These are phyloP conservation scores for Coenobita brevimanus DNA, from an alignment of 1,140 invertebrate species.

Conservation along the genomic window DNA sequence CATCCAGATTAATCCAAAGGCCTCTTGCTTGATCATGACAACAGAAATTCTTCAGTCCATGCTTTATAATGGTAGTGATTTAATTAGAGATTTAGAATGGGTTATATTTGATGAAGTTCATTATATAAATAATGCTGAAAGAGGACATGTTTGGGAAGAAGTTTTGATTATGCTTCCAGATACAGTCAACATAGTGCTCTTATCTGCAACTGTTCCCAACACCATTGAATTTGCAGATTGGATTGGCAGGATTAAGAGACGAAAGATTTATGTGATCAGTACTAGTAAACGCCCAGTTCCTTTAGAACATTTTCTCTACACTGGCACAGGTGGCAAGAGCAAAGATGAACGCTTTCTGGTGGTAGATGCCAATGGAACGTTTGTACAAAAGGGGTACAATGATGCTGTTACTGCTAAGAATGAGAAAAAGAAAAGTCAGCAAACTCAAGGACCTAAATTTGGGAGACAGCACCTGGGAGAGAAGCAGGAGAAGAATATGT, in stretches of 20 bases:
- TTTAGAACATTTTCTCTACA: conserved; percentile 78
- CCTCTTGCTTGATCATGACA: conserved; percentile 98
- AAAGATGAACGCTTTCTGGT: conserved; percentile 88
- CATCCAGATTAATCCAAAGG: conserved; percentile 94
- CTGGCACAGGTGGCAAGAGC: conserved; percentile 81
- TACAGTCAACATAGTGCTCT: conserved; percentile 96
- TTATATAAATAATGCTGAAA: conserved; percentile 98
- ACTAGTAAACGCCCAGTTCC: conserved; percentile 96
- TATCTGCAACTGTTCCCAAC: conserved; percentile 99
- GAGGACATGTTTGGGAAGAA: conserved; percentile 99
- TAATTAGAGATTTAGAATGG: conserved; percentile 96
- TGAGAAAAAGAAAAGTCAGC: conserved; percentile 75
- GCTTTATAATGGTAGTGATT: conserved; percentile 96
- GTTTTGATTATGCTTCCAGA: conserved; percentile 95
- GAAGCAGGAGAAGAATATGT: conserved; percentile 87
- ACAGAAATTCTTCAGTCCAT: conserved; percentile 98
- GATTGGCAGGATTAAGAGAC: conserved; percentile 86
- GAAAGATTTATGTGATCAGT: conserved; percentile 95
- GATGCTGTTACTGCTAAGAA: conserved; percentile 83
- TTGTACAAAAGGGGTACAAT: conserved; percentile 80
- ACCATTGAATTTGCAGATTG: conserved; percentile 97
- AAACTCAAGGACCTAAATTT: conserved; percentile 78
- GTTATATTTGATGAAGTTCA: conserved; percentile 99
- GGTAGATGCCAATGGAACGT: conserved; percentile 84
- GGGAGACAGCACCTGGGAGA: conserved; percentile 52